Evolutionary conservation across 2,113 vertebrate genomes (phyloP).

Genomic region (Bucco capensis): DNA sequence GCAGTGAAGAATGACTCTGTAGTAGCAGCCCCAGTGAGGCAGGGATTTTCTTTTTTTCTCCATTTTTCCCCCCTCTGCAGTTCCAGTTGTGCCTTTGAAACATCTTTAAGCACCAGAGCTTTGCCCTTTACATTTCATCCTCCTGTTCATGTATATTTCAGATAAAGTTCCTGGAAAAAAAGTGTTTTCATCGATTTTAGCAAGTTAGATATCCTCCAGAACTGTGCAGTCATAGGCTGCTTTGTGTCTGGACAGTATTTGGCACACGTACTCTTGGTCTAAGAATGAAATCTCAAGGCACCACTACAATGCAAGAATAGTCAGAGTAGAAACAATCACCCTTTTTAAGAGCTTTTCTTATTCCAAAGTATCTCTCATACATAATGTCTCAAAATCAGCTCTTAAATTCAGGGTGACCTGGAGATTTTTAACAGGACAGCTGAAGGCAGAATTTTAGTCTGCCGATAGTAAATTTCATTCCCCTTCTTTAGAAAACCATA

Average conservation of each 20-base stretch:
- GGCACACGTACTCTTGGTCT: neutral
- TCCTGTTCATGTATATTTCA: neutral
- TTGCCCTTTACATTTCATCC: slow-evolving; percentile 12
- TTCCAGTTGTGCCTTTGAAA: slow-evolving; percentile 20
- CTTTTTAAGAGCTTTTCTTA: neutral
- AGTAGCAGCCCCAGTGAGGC: neutral
- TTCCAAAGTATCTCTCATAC: neutral
- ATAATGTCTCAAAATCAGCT: neutral
- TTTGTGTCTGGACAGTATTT: neutral
- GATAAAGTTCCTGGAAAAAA: slow-evolving; percentile 9
- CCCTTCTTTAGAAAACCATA: neutral
- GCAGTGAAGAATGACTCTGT: slow-evolving; percentile 59
- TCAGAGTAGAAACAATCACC: neutral
- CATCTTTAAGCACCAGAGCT: slow-evolving; percentile 1
- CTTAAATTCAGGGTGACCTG: neutral
- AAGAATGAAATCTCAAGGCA: neutral
- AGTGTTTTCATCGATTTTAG: slow-evolving; percentile 29
- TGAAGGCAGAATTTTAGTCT: neutral
- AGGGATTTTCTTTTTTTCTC: neutral
- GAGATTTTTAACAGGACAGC: neutral
- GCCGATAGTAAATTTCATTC: neutral
- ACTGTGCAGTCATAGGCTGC: neutral
- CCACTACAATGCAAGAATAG: neutral
- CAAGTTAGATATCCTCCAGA: neutral
- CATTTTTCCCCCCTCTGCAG: neutral